Base-by-base conservation (phyloP, 92 coral and sea anemone genomes). In the Pocillopora meandrina region DNA sequence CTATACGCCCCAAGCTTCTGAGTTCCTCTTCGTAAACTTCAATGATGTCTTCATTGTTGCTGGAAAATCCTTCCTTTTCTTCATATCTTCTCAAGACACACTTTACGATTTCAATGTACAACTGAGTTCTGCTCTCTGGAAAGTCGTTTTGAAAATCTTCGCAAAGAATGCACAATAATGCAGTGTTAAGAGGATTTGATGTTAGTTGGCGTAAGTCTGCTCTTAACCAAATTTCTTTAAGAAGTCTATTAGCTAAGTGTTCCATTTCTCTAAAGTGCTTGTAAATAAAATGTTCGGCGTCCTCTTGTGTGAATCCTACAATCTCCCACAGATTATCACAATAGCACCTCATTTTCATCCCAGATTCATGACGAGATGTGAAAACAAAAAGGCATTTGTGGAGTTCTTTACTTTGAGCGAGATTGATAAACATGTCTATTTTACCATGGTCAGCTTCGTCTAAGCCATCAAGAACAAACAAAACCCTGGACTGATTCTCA, bases 391-490 rank as follows among this genome's bases (percentile, higher is more conserved):
- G 33, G 59, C 87, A 81, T 55, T 75, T 57, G 35, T 82, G 71
- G 61, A 87, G 76, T 3, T 10, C 35, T 17, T 61, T 71, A 2
- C 69, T 42, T 56, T 55, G 10, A n/a, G 66, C 68, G 18, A 80
- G 65, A 9, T 55, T 23, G 13, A 63, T 59, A 14, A 75, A 35
- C 31, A 76, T 26, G 31, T 57, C 59, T 31, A 55, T 34, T 34
- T 23, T 60, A 36, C 68, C 56, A 3, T 35, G 61, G 15, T 56
- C 70, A 10, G 60, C 62, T 75, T 87, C 90, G 66, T 87, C 87
- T 21, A 87, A 82, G 14, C 87, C 90, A 65, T 81, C 90, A 64
- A 82, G 82, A 12, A 82, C 84, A 18, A 87, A 31, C 68, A 87
- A 69, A 36, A 64, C 78, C 7, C 31, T 72, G 57, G 77, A 71